Percentiles rank a stretch among this genome's conserved stretches.
These are phyloP conservation scores for Pristionchus fissidentatus DNA, from an alignment of 2,888 invertebrate species.

Conservation along the genomic window DNA sequence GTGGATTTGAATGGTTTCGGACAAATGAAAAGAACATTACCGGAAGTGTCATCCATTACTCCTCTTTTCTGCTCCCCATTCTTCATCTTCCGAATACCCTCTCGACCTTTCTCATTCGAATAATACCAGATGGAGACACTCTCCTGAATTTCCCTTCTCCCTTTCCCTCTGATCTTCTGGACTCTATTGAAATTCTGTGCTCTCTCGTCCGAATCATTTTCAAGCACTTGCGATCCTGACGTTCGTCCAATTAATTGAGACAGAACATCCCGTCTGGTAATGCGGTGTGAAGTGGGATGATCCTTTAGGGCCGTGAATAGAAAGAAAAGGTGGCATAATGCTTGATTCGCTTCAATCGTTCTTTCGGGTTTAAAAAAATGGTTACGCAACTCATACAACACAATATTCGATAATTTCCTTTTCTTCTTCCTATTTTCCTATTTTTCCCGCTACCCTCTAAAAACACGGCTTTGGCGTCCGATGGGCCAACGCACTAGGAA, in stretches of 20 bases:
- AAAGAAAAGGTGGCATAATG: background rate
- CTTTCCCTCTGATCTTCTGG: background rate
- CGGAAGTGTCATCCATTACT: too few species aligned
- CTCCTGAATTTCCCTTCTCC: background rate
- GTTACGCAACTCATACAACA: too few species aligned
- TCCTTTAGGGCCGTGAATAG: background rate
- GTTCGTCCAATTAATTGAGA: conserved; percentile 9
- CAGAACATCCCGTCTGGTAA: background rate
- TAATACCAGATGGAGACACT: conserved; percentile 8
- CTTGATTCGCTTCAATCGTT: too few species aligned
- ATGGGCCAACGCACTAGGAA: too few species aligned
- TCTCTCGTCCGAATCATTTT: background rate
- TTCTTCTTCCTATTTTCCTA: too few species aligned
- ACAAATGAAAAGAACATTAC: too few species aligned
- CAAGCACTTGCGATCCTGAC: background rate
- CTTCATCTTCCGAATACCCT: background rate
- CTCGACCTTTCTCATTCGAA: conserved; percentile 16
- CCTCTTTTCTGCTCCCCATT: background rate
- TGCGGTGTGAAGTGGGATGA: background rate
- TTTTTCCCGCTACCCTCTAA: too few species aligned
- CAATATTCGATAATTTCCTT: too few species aligned
- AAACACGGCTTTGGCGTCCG: too few species aligned
- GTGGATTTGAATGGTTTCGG: too few species aligned
- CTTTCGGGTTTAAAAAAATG: too few species aligned
- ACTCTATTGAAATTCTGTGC: too few species aligned